Evolutionary conservation across 30 jellyfish, hydroid and myxozoan genomes (phyloP), one percentile per base, ranked within the genome.

Genomic region (Aurelia coerulea): DNA sequence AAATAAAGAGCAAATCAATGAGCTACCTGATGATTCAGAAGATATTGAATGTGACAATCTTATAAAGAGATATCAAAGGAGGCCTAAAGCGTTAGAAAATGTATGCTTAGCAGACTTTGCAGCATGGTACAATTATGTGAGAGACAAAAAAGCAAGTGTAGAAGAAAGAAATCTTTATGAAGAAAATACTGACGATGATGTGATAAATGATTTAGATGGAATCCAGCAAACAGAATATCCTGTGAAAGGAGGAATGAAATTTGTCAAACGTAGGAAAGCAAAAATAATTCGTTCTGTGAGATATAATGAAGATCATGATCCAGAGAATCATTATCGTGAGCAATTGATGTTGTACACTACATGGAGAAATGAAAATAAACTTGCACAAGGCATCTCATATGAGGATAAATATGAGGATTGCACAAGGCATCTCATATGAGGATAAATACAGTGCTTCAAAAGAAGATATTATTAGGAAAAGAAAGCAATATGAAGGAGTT

Each of bases 51-150:
- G 65, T 9, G 89, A 78, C 46, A 78, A 62, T 34, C 19, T 17
- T 19, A 14, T 78, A 14, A 78, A 78, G 56, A 53, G 89, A 14
- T 78, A 78, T 64, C 80, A 56, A 62, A 78, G 89, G 56, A 56
- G 89, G n/a, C 84, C 80, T n/a, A 78, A 64, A 39, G 39, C 33
- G 15, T 18, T 78, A 23, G 84, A 78, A 60, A 16, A 78, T 13
- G 32, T 62, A 35, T 78, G 89, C 41, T 41, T 78, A 1, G 69
- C 89, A 0, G 89, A 78, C n/a, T 78, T 56, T 60, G 89, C 64
- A 15, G 79, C 89, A 19, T 59, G 80, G 79, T 78, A 78, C 64
- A 62, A 78, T 10, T 11, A 10, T 35, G 81, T 56, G 29, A 33
- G 34, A 60, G 66, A 56, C 34, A 29, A 23, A 31, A 5, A 56